A percentile compares a stretch with the other conserved stretches of the same genome.
These are phyloP conservation scores for Drosophila persimilis DNA, from an alignment of 1,140 invertebrate genomes.

Conservation along the genomic window DNA sequence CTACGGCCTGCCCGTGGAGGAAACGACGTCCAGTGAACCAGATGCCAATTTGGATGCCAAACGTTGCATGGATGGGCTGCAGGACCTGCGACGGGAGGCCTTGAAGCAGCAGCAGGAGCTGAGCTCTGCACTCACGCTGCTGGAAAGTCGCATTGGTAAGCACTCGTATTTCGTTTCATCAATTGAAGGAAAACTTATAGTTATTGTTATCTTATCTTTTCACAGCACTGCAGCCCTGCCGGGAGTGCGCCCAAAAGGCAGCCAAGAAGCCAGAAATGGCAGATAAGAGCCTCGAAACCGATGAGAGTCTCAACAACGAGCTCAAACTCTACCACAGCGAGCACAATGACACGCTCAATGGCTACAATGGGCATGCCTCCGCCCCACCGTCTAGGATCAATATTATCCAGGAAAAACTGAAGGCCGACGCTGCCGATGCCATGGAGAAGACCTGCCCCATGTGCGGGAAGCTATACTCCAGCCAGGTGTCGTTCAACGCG, in stretches of 20 bases:
- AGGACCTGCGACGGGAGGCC: constrained; percentile 86
- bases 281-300: constrained; percentile 80
- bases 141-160: constrained; percentile 66
- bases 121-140: constrained; percentile 83
- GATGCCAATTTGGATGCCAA: constrained; percentile 87
- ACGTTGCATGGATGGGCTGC: constrained; percentile 86
- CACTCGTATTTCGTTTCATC: no score
- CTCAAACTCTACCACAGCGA: constrained; percentile 35
- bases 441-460: constrained; percentile 84
- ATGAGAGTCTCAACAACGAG: constrained; percentile 63
- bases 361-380: constrained; percentile 17
- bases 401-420: constrained; percentile 66
- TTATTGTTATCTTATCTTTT: neutral
- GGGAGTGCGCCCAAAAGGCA: constrained; percentile 67
- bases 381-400: constrained; percentile 42
- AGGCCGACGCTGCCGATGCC: constrained; percentile 56
- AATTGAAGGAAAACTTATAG: neutral
- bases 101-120: constrained; percentile 87
- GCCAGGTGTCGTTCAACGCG: constrained; percentile 77
- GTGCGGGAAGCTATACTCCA: constrained; percentile 82
- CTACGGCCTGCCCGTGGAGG: constrained; percentile 85
- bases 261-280: constrained; percentile 78
- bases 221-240: constrained; percentile 63
- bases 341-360: constrained; percentile 13
- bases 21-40: constrained; percentile 80